Percentiles rank a stretch among this genome's conserved stretches.
Conservation (phyloP, 2,888 invertebrate genomes). For the Didymodactylos carnosus region DNA sequence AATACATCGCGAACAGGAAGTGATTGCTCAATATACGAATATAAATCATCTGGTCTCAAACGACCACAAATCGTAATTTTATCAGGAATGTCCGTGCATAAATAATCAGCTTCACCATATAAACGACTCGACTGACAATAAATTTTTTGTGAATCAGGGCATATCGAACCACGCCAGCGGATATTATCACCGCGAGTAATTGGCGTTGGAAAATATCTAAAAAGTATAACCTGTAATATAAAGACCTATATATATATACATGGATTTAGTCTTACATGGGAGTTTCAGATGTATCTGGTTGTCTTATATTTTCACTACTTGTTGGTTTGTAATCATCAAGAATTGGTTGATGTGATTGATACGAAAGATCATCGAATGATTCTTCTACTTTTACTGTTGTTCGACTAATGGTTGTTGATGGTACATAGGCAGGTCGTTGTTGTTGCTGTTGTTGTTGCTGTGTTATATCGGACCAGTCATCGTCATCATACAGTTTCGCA, state of each 20-base stretch:
- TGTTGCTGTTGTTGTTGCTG: neutral
- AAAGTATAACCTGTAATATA: too few relatives aligned
- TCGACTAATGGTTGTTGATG: too few relatives aligned
- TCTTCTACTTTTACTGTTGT: neutral
- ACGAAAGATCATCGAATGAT: neutral
- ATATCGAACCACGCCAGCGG: neutral
- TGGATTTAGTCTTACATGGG: neutral
- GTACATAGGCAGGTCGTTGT: too few relatives aligned
- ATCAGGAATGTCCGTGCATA: neutral
- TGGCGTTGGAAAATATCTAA: neutral
- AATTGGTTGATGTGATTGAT: neutral
- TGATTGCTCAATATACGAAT: neutral
- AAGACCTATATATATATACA: too few relatives aligned
- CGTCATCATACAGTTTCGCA: neutral
- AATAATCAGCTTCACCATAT: neutral
- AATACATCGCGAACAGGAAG: neutral
- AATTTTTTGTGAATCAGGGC: neutral
- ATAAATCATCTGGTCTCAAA: neutral
- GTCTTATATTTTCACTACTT: neutral
- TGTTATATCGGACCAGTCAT: neutral
- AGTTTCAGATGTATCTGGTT: neutral
- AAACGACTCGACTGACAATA: neutral
- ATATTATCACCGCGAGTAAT: neutral
- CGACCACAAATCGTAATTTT: neutral
- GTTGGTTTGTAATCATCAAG: neutral